A percentile compares a stretch with the other conserved stretches of the same genome.
phyloP scores from a whole-genome alignment of 2,113 vertebrate species.

The Notiomystis cincta region DNA sequence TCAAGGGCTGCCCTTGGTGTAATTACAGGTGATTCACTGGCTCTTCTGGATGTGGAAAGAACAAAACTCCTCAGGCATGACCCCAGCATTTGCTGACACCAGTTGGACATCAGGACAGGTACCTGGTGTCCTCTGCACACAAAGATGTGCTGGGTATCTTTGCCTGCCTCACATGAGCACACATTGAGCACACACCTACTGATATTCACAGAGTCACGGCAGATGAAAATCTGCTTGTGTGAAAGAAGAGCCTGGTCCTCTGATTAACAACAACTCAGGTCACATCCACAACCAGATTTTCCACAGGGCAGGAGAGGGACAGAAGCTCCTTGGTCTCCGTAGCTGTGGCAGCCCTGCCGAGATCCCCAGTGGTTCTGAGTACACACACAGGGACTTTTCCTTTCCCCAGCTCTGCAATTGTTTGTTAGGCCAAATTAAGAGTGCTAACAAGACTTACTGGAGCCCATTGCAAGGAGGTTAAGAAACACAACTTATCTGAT shows the following conservation, averaged over 20 bases:
- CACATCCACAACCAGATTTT: background rate
- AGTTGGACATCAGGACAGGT: background rate
- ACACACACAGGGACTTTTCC: background rate
- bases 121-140: background rate
- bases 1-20: background rate
- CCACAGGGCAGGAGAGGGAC: background rate
- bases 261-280: background rate
- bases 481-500: background rate
- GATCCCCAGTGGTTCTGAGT: background rate
- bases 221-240: background rate
- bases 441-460: background rate
- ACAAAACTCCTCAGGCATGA: background rate
- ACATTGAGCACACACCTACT: background rate
- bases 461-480: background rate
- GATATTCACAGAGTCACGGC: background rate
- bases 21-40: background rate
- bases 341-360: background rate
- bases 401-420: conserved; percentile 10
- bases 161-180: rapidly evolving
- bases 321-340: background rate
- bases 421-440: conserved; percentile 20
- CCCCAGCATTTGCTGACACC: background rate
- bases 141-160: background rate
- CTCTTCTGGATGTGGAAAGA: background rate
- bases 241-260: background rate